phyloP scores from a whole-genome alignment of 2,113 vertebrate genomes.

The Rhadina sibilatrix region DNA sequence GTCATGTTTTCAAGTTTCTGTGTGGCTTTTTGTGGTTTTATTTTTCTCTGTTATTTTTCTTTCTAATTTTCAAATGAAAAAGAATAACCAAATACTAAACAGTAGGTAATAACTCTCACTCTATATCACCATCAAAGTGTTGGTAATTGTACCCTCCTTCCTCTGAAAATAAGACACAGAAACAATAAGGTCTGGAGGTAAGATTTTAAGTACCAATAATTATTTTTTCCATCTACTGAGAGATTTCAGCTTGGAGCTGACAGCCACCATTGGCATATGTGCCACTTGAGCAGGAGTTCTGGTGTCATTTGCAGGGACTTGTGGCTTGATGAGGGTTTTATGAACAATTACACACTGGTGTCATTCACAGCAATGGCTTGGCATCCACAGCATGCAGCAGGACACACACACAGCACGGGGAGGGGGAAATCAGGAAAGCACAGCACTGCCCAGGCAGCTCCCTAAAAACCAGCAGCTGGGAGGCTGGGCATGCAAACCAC shows the following conservation, averaged over 20 bases:
- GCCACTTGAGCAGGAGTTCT: neutral
- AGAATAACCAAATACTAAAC: neutral
- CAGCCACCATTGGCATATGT: neutral
- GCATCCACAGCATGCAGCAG: neutral
- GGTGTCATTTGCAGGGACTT: neutral
- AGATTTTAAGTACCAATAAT: neutral
- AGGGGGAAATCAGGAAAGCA: neutral
- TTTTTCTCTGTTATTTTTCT: neutral
- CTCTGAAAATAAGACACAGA: neutral
- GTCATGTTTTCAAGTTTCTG: neutral
- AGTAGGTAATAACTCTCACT: neutral
- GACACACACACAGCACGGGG: neutral
- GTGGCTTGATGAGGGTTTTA: slow-evolving; percentile 14
- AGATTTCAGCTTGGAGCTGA: neutral
- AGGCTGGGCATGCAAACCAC: neutral
- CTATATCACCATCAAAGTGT: neutral
- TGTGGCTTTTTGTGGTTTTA: neutral
- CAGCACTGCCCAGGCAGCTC: neutral
- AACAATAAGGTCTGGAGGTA: neutral
- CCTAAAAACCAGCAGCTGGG: neutral
- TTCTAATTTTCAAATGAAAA: neutral
- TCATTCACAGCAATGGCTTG: slow-evolving; percentile 14
- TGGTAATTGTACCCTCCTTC: neutral
- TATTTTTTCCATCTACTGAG: neutral
- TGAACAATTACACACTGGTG: neutral